phyloP scores from a whole-genome alignment of 2,797 vertebrate species.

The Poeciliopsis turneri region DNA sequence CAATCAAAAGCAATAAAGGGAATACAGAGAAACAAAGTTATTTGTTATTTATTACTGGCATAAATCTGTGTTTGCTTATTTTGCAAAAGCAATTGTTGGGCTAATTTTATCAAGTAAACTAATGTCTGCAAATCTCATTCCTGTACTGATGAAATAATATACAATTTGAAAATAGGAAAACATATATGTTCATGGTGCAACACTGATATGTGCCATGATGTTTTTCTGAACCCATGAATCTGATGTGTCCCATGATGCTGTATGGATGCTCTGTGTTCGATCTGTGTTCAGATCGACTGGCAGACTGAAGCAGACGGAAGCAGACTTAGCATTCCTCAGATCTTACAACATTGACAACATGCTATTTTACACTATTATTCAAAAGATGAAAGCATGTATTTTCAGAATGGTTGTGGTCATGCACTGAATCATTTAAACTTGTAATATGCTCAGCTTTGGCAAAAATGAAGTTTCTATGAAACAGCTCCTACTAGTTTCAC shows the following conservation, averaged over 20 bases:
- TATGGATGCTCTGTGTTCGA: not conserved
- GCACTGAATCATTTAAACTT: not conserved
- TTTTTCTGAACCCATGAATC: slow-evolving; percentile 27
- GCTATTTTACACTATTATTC: not conserved
- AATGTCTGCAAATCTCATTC: not conserved
- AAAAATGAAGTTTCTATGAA: not conserved
- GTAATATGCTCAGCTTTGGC: not conserved
- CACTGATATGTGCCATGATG: slow-evolving; percentile 49
- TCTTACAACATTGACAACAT: not conserved
- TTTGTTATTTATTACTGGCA: not conserved
- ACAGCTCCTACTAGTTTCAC: not conserved
- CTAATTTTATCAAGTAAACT: not conserved
- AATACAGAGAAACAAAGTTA: not conserved
- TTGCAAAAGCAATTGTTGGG: not conserved
- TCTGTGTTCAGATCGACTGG: not conserved
- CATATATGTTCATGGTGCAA: slow-evolving; percentile 24
- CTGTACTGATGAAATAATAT: not conserved
- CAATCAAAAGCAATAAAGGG: not conserved
- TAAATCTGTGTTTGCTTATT: not conserved
- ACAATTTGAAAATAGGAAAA: slow-evolving; percentile 23
- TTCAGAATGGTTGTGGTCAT: not conserved
- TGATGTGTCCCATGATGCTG: not conserved
- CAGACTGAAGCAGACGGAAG: not conserved
- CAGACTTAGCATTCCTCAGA: not conserved
- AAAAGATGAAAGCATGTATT: not conserved